Percentiles rank a stretch among this genome's conserved stretches.
phyloP scores from a whole-genome alignment of 2,797 vertebrate species.

The Phrynocephalus guinanensis region DNA sequence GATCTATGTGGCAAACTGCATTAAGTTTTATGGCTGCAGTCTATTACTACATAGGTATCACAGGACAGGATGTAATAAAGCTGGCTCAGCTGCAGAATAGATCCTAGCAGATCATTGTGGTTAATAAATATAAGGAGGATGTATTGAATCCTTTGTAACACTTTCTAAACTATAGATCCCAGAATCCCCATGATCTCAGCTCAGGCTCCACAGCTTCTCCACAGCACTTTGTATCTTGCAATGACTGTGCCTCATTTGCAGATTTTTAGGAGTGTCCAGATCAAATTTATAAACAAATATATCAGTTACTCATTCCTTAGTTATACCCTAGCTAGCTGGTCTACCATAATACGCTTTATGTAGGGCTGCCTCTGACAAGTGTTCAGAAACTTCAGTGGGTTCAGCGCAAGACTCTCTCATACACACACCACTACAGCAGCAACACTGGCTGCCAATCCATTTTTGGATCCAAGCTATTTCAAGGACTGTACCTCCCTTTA shows the following conservation, averaged over 20 bases:
- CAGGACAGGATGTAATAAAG: slow-evolving; percentile 5
- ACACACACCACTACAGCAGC: too few relatives aligned
- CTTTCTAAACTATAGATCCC: background rate
- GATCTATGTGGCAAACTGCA: background rate
- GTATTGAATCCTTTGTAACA: background rate
- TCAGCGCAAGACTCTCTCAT: too few relatives aligned
- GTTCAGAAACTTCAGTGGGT: too few relatives aligned
- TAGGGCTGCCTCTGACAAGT: too few relatives aligned
- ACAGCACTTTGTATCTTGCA: background rate
- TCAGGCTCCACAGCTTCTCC: background rate
- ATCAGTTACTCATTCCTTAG: too few relatives aligned
- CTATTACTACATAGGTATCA: background rate
- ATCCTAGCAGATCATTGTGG: background rate
- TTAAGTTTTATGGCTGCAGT: background rate
- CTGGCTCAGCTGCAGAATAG: background rate
- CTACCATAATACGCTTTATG: too few relatives aligned
- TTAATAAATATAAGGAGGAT: background rate
- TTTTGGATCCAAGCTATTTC: too few relatives aligned
- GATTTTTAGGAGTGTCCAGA: background rate
- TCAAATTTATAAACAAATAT: background rate
- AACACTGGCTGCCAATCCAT: too few relatives aligned
- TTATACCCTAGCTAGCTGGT: too few relatives aligned
- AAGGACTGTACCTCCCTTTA: too few relatives aligned
- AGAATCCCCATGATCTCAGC: background rate
- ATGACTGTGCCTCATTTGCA: background rate